These are phyloP conservation scores for Phaetusa simplex DNA, from an alignment of 2,113 vertebrate species.

Conservation along the genomic window DNA sequence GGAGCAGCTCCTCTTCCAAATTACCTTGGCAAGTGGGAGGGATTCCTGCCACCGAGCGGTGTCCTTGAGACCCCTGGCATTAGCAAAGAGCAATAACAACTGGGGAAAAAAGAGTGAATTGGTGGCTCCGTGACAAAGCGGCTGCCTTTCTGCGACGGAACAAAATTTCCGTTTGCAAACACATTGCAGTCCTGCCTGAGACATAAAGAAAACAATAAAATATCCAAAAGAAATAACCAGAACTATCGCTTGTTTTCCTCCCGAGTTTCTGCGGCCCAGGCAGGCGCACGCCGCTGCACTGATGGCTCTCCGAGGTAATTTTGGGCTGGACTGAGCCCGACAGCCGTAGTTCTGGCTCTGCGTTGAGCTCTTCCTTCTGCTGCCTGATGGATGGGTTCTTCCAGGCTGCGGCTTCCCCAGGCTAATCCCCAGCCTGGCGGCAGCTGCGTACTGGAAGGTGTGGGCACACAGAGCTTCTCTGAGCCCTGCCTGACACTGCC, in stretches of 20 bases:
- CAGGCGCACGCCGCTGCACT: not conserved
- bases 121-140: not conserved
- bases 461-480: not conserved
- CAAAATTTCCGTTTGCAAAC: not conserved
- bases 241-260: not conserved
- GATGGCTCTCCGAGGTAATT: not conserved
- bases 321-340: not conserved
- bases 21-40: not conserved
- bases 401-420: not conserved
- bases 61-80: not conserved
- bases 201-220: conserved; percentile 14
- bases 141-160: not conserved
- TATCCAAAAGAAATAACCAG: conserved; percentile 29
- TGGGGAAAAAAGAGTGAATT: fast-evolving
- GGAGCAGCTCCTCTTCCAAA: not conserved
- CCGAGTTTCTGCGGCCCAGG: not conserved
- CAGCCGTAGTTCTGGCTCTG: not conserved
- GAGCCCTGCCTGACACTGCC: not conserved
- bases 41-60: not conserved
- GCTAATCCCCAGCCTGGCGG: not conserved
- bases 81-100: not conserved
- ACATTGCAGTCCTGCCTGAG: not conserved
- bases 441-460: not conserved
- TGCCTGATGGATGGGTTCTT: not conserved
- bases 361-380: not conserved